Percentiles rank a stretch among this genome's conserved stretches.
These are phyloP conservation scores for Scaptomyza pallida DNA, from an alignment of 1,140 invertebrate species.

Conservation along the genomic window DNA sequence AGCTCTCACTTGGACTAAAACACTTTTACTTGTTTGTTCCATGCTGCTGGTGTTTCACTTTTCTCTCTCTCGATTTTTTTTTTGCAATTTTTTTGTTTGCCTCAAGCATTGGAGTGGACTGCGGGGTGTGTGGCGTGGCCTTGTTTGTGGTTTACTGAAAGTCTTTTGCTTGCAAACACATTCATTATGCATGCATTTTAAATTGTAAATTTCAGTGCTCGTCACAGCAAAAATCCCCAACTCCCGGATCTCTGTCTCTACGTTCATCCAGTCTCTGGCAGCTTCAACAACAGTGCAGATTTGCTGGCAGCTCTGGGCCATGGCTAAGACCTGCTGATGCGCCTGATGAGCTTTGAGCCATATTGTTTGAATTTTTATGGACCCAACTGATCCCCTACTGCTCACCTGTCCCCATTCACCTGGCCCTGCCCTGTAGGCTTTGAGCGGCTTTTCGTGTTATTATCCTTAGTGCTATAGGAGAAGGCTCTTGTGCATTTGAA, in stretches of 20 bases:
- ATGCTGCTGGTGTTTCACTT: neutral
- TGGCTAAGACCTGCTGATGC: conserved; percentile 70
- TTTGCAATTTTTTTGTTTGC: neutral
- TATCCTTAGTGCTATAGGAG: conserved; percentile 23
- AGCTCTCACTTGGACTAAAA: neutral
- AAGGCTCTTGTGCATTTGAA: conserved; percentile 2
- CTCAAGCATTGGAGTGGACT: conserved; percentile 12
- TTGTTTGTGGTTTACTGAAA: conserved; percentile 35
- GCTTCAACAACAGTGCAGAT: conserved; percentile 39
- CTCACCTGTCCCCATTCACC: neutral
- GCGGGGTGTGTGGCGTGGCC: conserved; percentile 35
- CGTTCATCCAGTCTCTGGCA: too few species aligned
- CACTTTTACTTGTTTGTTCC: neutral
- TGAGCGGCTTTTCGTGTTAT: conserved; percentile 36
- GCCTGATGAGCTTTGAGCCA: conserved; percentile 72
- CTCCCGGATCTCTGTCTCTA: neutral
- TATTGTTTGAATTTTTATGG: conserved; percentile 73
- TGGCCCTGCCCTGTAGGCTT: conserved; percentile 1
- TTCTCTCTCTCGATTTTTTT: too few species aligned
- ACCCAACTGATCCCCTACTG: conserved; percentile 19
- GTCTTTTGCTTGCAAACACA: conserved; percentile 66
- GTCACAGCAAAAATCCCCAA: conserved; percentile 6
- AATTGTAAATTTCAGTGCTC: conserved; percentile 74
- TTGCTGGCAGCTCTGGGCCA: conserved; percentile 58
- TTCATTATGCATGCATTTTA: conserved; percentile 78